Base-by-base conservation (phyloP, 1,140 invertebrate species). In the Nephotettix cincticeps region DNA sequence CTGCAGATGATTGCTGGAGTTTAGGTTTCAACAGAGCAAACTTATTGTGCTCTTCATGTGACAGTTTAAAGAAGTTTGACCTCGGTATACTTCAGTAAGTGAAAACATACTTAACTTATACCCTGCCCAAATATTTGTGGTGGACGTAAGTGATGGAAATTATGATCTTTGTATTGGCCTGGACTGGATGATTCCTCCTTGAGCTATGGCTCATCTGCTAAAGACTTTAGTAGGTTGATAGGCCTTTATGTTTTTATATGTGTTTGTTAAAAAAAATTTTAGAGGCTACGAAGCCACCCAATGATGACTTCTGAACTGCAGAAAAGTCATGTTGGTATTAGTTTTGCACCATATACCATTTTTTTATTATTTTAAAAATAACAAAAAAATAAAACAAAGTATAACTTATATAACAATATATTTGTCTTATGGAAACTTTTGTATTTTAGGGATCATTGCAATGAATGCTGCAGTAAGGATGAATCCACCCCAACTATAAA, bases 11-110 rank as follows among this genome's bases (percentile, higher is more conserved):
- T 79, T 98, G 95, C 81, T 88, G 88, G 79, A 81, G 86, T n/a
- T 79, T 95, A 56, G 96, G 95, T 17, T 94, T 95, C 71, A 92
- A 94, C 56, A 93, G 92, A 84, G 87, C 90, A 1, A 93, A 93
- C 80, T 83, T 98, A 68, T 80, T 94, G 75, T 97, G 95, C 80
- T 93, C 92, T 9, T 93, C 91, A 0, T 98, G 96, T 83, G 90
- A 95, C 77, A 89, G 92, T 78, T 83, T 97, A 27, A 86, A 88
- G 68, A 89, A 93, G 73, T 94, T 91, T 80, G 87, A 90, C 63
- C 82, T 97, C 66, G 85, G 88, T 68, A 81, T 86, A 47, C 77
- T 93, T 70, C 82, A 86, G 88, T 88, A 82, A 79, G 79, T 83
- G 71, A 73, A 27, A 21, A 9, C 9, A 1, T 30, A 13, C 11